These are phyloP conservation scores for Gallinago undulata DNA, from an alignment of 2,113 vertebrate genomes.

Conservation along the genomic window DNA sequence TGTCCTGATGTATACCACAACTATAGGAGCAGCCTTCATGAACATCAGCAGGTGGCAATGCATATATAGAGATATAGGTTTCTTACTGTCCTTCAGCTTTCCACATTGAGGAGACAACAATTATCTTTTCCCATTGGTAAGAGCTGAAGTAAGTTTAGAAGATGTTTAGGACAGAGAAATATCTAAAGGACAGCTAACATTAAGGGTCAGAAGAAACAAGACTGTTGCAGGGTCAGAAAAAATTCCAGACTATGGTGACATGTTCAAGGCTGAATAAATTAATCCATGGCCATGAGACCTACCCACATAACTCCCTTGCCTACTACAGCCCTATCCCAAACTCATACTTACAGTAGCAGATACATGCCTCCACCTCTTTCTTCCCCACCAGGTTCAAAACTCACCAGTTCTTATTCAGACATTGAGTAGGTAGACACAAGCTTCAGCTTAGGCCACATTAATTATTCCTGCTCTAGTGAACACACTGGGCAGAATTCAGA, in stretches of 20 bases:
- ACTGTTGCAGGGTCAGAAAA: background rate
- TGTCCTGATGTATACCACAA: background rate
- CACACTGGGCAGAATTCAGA: background rate
- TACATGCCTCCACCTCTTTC: background rate
- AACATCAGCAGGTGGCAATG: background rate
- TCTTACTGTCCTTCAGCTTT: background rate
- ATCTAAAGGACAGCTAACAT: background rate
- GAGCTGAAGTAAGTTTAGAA: background rate
- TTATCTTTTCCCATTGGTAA: background rate
- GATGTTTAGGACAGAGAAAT: background rate
- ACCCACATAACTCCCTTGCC: background rate
- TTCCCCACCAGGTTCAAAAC: background rate
- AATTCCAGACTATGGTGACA: fast-evolving
- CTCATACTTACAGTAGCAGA: fast-evolving
- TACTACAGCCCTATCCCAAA: background rate
- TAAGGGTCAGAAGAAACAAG: background rate
- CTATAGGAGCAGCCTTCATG: background rate
- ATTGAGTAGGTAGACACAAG: background rate
- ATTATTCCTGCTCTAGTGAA: background rate
- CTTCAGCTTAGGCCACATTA: background rate
- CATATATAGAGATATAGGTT: background rate
- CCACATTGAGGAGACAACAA: fast-evolving
- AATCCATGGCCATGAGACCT: background rate
- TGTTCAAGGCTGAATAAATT: background rate
- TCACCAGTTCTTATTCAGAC: background rate